These are phyloP conservation scores for Labrus mixtus DNA, from an alignment of 2,113 vertebrate species.

Conservation along the genomic window DNA sequence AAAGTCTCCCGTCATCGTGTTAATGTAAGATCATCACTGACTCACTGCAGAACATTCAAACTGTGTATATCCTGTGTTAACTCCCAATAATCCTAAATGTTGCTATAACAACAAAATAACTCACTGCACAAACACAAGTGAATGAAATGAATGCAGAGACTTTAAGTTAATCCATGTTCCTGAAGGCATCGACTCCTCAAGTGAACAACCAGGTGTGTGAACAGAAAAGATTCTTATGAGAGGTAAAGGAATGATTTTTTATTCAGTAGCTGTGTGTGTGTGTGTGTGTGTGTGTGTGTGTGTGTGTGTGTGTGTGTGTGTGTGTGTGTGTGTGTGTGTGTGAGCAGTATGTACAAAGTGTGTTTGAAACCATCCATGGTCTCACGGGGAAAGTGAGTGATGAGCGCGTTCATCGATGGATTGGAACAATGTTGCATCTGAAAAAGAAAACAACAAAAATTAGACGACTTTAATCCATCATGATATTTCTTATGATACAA, in stretches of 20 bases:
- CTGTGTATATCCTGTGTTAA: not conserved
- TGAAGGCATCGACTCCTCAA: no score
- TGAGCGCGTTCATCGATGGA: conserved; percentile 66
- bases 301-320: no score
- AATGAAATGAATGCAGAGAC: not conserved
- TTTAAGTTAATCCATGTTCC: not conserved
- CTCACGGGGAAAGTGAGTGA: no score
- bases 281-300: no score
- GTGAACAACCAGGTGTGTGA: not conserved
- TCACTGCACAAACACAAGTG: not conserved
- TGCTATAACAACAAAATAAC: not conserved
- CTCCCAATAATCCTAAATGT: not conserved
- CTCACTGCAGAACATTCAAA: not conserved
- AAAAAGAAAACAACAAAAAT: conserved; percentile 10
- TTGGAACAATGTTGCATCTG: conserved; percentile 85
- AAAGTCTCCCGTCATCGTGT: not conserved
- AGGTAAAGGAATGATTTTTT: not conserved
- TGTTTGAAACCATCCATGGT: conserved; percentile 11
- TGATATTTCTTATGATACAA: not conserved
- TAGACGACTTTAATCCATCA: no score
- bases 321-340: no score
- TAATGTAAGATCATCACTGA: not conserved
- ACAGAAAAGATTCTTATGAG: not conserved
- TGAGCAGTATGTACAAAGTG: conserved; percentile 25
- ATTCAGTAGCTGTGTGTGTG: not conserved